Conservation (phyloP, 1,140 invertebrate genomes). For the Helicoverpa armigera region DNA sequence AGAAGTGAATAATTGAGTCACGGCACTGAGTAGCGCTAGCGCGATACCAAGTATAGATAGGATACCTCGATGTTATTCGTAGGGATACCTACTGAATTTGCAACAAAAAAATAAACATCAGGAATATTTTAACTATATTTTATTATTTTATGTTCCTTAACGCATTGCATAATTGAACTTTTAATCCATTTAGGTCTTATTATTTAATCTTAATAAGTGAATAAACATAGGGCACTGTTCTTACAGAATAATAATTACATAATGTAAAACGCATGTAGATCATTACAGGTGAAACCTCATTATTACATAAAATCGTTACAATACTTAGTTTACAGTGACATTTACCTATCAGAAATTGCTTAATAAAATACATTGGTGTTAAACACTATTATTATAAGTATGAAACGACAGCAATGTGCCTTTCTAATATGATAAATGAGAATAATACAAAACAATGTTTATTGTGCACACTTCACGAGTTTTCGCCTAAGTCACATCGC, state of each 20-base stretch:
- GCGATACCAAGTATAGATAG: too few species aligned
- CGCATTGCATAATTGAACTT: slow-evolving; percentile 31
- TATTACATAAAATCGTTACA: slow-evolving; percentile 12
- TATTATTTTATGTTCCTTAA: not conserved
- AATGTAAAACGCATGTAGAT: slow-evolving; percentile 18
- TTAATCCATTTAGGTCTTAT: not conserved
- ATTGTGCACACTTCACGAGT: slow-evolving; percentile 46
- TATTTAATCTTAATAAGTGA: slow-evolving; percentile 7
- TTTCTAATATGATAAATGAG: not conserved
- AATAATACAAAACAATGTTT: not conserved
- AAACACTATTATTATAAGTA: slow-evolving; percentile 35
- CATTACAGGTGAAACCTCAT: not conserved
- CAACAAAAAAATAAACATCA: not conserved
- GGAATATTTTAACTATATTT: not conserved
- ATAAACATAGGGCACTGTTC: not conserved
- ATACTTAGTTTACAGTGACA: not conserved
- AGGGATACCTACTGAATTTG: too few species aligned
- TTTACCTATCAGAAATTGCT: slow-evolving; percentile 28
- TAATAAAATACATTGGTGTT: slow-evolving; percentile 29
- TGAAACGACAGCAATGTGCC: not conserved
- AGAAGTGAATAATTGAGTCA: too few species aligned
- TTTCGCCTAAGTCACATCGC: slow-evolving; percentile 65
- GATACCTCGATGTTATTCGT: too few species aligned
- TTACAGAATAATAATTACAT: slow-evolving; percentile 1
- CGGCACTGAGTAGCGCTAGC: too few species aligned